Percentiles rank a stretch among this genome's conserved stretches.
phyloP scores from a whole-genome alignment of 2,888 invertebrate genomes.

The Cyclophora albipunctata region DNA sequence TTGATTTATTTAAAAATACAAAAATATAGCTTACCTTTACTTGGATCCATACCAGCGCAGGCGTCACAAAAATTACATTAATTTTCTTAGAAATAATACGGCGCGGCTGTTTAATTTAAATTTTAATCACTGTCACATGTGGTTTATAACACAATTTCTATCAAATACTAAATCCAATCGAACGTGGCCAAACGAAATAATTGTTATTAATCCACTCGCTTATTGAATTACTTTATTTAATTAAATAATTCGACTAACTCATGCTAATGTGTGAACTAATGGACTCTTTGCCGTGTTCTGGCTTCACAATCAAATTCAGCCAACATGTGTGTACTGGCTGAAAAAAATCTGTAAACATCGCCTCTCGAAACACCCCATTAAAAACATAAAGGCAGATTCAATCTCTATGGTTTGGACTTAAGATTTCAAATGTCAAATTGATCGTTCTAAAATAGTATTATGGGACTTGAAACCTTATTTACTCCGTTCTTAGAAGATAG shows the following conservation, averaged over 20 bases:
- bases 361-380: slow-evolving; percentile 36
- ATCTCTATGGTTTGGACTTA: slow-evolving; percentile 29
- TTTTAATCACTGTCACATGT: slow-evolving; percentile 45
- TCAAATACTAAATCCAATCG: slow-evolving; percentile 32
- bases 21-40: slow-evolving; percentile 46
- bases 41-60: slow-evolving; percentile 46
- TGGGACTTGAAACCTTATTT: slow-evolving; percentile 23
- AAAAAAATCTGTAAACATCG: slow-evolving; percentile 47
- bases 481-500: slow-evolving; percentile 19
- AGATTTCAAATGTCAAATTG: slow-evolving; percentile 19
- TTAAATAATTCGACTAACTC: slow-evolving; percentile 73
- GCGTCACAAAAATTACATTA: slow-evolving; percentile 16
- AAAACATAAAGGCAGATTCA: slow-evolving; percentile 18
- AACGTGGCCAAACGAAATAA: slow-evolving; percentile 42
- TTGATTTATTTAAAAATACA: background rate
- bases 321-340: slow-evolving; percentile 49
- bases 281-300: slow-evolving; percentile 65
- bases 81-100: slow-evolving; percentile 10
- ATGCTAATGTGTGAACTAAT: slow-evolving; percentile 73
- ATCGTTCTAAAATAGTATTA: background rate
- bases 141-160: slow-evolving; percentile 39
- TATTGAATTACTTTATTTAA: slow-evolving; percentile 74
- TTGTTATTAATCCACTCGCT: slow-evolving; percentile 68
- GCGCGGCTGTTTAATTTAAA: slow-evolving; percentile 8
- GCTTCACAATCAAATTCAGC: slow-evolving; percentile 46